phyloP scores from a whole-genome alignment of 1,140 invertebrate species.

The Anagrus nilaparvatae region DNA sequence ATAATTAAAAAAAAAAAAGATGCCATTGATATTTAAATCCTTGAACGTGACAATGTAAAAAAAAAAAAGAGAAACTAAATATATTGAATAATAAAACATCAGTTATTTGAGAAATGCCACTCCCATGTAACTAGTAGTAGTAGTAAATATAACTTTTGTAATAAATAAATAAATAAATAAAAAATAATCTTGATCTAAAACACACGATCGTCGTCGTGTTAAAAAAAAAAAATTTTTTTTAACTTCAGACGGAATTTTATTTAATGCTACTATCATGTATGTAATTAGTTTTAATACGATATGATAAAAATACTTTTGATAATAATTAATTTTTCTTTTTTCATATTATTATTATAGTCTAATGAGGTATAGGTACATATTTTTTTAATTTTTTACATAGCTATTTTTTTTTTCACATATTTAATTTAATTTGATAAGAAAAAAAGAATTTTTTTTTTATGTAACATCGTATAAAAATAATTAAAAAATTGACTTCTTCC shows the following conservation, averaged over 20 bases:
- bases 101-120: no score
- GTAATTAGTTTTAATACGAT: neutral
- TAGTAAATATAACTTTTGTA: no score
- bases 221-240: neutral
- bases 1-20: no score
- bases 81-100: no score
- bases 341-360: neutral
- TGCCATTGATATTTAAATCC: no score
- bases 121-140: no score
- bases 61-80: no score
- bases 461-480: constrained; percentile 9
- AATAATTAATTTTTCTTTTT: neutral
- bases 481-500: no score
- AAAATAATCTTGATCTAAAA: neutral
- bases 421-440: neutral
- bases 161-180: no score
- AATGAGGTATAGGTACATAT: neutral
- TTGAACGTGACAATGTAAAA: no score
- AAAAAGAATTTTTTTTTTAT: neutral
- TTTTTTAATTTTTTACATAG: neutral
- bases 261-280: neutral
- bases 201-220: constrained; percentile 1
- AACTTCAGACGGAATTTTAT: neutral
- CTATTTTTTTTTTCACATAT: neutral
- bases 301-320: constrained; percentile 1